A percentile compares a stretch with the other conserved stretches of the same genome.
These are phyloP conservation scores for Pelodiscus sinensis DNA, from an alignment of 2,113 vertebrate genomes.

Conservation along the genomic window DNA sequence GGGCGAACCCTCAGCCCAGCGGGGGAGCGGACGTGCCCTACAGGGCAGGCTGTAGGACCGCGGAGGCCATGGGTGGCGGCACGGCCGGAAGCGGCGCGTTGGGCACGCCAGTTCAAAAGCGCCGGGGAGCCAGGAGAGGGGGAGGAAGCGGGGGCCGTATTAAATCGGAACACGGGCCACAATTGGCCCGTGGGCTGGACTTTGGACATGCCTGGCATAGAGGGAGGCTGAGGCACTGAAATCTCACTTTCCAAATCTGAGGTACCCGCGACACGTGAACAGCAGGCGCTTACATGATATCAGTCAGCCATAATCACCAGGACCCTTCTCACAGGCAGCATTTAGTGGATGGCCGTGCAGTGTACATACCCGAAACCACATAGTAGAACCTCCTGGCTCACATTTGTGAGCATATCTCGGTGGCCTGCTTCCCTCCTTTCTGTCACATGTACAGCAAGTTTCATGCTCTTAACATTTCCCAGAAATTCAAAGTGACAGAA, in stretches of 20 bases:
- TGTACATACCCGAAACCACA: fast-evolving
- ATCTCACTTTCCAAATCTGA: neutral
- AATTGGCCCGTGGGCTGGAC: too few species aligned
- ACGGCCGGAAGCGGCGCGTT: too few species aligned
- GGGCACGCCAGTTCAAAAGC: too few species aligned
- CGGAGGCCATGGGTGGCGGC: too few species aligned
- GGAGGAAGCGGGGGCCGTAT: too few species aligned
- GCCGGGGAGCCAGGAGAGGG: too few species aligned
- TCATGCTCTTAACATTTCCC: conserved; percentile 78
- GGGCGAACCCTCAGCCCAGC: too few species aligned
- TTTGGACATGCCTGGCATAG: too few species aligned
- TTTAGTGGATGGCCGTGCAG: neutral
- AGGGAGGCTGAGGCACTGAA: neutral
- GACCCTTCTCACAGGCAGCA: neutral
- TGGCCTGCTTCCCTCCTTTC: conserved; percentile 16
- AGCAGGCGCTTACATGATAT: neutral
- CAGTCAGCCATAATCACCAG: neutral
- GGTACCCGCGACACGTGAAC: fast-evolving
- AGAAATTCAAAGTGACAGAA: conserved; percentile 83
- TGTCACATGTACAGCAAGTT: conserved; percentile 18
- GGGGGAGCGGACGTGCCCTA: too few species aligned
- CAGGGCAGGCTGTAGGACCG: too few species aligned
- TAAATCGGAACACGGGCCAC: too few species aligned
- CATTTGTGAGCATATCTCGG: conserved; percentile 46
- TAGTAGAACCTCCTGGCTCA: neutral